phyloP scores from a whole-genome alignment of 2,888 invertebrate genomes.

The Arctia plantaginis region DNA sequence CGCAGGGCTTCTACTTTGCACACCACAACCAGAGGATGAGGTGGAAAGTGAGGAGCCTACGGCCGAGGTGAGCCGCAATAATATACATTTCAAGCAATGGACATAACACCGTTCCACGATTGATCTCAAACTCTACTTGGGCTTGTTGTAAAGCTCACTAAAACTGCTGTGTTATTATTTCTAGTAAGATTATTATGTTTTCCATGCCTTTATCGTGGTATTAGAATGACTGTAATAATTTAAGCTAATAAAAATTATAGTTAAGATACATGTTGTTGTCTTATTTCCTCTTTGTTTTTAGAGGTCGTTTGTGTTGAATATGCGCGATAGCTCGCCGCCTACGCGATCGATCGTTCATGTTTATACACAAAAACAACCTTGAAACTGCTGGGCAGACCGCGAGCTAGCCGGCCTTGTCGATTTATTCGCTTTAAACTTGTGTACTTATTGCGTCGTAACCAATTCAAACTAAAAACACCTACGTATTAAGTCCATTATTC shows the following conservation, averaged over 20 bases:
- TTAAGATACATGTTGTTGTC: slow-evolving; percentile 59
- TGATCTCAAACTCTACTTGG: slow-evolving; percentile 79
- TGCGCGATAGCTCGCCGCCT: slow-evolving; percentile 42
- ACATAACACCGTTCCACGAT: slow-evolving; percentile 77
- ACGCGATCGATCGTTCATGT: slow-evolving; percentile 60
- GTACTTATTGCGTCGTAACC: slow-evolving; percentile 57
- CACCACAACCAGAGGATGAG: slow-evolving; percentile 63
- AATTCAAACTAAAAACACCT: slow-evolving; percentile 20
- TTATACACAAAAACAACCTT: slow-evolving; percentile 85
- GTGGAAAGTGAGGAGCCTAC: slow-evolving; percentile 58
- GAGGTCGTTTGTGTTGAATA: slow-evolving; percentile 47
- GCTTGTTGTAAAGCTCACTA: slow-evolving; percentile 82
- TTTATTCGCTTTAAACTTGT: slow-evolving; percentile 54
- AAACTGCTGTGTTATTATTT: slow-evolving; percentile 82
- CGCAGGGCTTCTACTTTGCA: slow-evolving; percentile 74
- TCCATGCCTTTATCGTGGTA: slow-evolving; percentile 70
- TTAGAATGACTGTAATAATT: slow-evolving; percentile 79
- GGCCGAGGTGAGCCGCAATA: slow-evolving; percentile 49
- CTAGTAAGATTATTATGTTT: slow-evolving; percentile 77
- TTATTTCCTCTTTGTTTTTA: slow-evolving; percentile 45
- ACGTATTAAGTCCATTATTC: background rate
- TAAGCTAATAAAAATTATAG: slow-evolving; percentile 75
- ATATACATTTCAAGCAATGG: slow-evolving; percentile 53
- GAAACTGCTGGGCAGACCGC: slow-evolving; percentile 53
- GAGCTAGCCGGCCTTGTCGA: slow-evolving; percentile 68